Evolutionary conservation across 1,140 invertebrate genomes (phyloP), one percentile per base, ranked within the genome.

Genomic region (Panulirus ornatus): DNA sequence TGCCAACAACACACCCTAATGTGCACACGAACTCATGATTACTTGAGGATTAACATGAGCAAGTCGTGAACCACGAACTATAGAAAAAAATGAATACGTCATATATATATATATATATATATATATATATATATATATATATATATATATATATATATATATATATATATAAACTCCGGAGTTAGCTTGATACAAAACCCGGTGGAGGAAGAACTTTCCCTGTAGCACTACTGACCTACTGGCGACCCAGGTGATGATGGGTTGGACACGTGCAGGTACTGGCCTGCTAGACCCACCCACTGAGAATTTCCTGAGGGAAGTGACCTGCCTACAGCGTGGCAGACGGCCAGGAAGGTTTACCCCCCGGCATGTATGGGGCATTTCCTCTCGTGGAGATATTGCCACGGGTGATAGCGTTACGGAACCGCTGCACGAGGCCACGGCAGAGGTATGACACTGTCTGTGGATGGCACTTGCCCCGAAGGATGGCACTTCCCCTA

Each of bases 91-190:
- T n/a, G n/a, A n/a, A n/a, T n/a, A n/a, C n/a, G n/a, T n/a, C n/a
- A n/a, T n/a, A n/a, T n/a, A 54, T 54, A 54, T 54, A 54, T 54
- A 54, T 54, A 54, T 54, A 54, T 54, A 54, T 54, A 54, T 54
- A 54, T 54, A 54, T 54, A 54, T 54, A 54, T 54, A 54, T n/a
- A n/a, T n/a, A n/a, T n/a, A n/a, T 54, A 54, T 54, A 54, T 54
- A 54, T 54, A 54, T 54, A 54, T 54, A 54, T 54, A 54, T 54
- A 54, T 54, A 54, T 54, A 54, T 54, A 54, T 54, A 54, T 54
- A 54, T 54, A 54, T 54, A 54, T 54, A 54, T 54, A 54, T 54
- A 54, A 11, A 54, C 22, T 11, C 22, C 9, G 22, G 51, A 54
- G 22, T 9, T 54, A 9, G 9, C 22, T 11, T 47, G 44, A 6